Conservation (phyloP, 1,140 invertebrate genomes). For the Drosophila trapezifrons region DNA sequence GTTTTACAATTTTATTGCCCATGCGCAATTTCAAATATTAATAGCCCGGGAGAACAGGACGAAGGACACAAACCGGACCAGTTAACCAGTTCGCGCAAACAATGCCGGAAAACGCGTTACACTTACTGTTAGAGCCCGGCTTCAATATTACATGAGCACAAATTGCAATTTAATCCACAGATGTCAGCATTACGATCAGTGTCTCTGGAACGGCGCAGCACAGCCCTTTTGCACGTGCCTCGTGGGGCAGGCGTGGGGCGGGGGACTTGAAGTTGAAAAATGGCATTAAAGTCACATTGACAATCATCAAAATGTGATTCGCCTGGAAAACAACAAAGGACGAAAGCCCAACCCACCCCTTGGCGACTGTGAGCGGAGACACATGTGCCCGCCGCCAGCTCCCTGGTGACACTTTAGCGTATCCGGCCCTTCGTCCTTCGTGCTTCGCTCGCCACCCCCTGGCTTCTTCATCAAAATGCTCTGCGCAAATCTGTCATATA, state of each 20-base stretch:
- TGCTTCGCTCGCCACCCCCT: constrained; percentile 4
- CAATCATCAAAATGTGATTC: constrained; percentile 84
- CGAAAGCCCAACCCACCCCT: constrained; percentile 25
- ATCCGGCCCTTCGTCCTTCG: constrained; percentile 23
- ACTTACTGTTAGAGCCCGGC: constrained; percentile 28
- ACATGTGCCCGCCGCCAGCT: constrained; percentile 61
- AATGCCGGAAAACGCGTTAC: constrained; percentile 44
- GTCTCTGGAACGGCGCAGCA: constrained; percentile 11
- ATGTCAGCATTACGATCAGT: constrained; percentile 84
- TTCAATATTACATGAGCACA: constrained; percentile 84
- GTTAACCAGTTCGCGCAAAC: constrained; percentile 45
- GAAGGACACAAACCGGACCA: constrained; percentile 33
- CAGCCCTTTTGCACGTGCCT: constrained; percentile 76
- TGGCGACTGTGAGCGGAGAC: constrained; percentile 42
- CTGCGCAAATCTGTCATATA: constrained; percentile 83
- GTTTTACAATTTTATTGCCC: constrained; percentile 76
- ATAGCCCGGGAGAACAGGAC: constrained; percentile 45
- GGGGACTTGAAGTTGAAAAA: constrained; percentile 78
- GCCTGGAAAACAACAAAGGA: constrained; percentile 68
- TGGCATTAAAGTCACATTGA: constrained; percentile 84
- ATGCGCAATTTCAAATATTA: constrained; percentile 74
- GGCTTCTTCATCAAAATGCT: constrained; percentile 72
- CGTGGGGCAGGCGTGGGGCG: background rate
- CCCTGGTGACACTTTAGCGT: constrained; percentile 78
- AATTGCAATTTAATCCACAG: constrained; percentile 85